A percentile compares a stretch with the other conserved stretches of the same genome.
These are phyloP conservation scores for Rhabditophanes sp. DNA, from an alignment of 2,888 invertebrate species.

Conservation along the genomic window DNA sequence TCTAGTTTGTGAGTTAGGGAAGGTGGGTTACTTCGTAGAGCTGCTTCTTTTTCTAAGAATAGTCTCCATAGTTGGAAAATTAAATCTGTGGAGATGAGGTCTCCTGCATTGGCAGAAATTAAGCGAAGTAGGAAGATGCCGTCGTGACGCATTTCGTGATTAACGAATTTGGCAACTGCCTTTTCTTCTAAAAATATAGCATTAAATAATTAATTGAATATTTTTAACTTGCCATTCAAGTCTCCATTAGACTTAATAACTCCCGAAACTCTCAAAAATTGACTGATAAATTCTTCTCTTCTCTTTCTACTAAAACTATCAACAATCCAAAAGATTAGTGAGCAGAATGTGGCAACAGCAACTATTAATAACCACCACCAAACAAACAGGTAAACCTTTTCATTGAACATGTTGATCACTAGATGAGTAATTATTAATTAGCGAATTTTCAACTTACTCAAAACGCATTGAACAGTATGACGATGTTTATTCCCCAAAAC, in stretches of 20 bases:
- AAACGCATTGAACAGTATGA: constrained; percentile 44
- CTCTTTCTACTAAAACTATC: constrained; percentile 23
- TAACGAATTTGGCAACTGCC: constrained; percentile 26
- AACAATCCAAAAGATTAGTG: constrained; percentile 47
- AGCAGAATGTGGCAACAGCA: constrained; percentile 45
- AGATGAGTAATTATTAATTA: no score
- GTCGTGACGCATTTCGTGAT: constrained; percentile 23
- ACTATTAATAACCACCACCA: constrained; percentile 51
- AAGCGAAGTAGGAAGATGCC: constrained; percentile 38
- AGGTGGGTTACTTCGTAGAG: no score
- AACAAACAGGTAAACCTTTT: constrained; percentile 46
- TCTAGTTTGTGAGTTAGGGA: no score
- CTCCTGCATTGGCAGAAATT: constrained; percentile 40
- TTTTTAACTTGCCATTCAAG: constrained; percentile 1
- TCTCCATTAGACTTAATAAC: constrained; percentile 14
- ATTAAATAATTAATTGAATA: constrained; percentile 1
- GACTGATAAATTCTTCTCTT: constrained; percentile 21
- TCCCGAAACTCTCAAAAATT: constrained; percentile 32
- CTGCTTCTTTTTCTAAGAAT: no score
- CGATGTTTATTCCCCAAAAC: constrained; percentile 48
- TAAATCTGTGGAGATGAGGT: constrained; percentile 37
- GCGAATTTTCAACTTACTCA: constrained; percentile 11
- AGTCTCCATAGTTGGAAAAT: constrained; percentile 29
- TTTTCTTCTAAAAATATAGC: constrained; percentile 13
- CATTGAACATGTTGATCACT: constrained; percentile 44